Evolutionary conservation across 2,888 invertebrate species (phyloP).

Genomic region (Caenorhabditis plicata): DNA sequence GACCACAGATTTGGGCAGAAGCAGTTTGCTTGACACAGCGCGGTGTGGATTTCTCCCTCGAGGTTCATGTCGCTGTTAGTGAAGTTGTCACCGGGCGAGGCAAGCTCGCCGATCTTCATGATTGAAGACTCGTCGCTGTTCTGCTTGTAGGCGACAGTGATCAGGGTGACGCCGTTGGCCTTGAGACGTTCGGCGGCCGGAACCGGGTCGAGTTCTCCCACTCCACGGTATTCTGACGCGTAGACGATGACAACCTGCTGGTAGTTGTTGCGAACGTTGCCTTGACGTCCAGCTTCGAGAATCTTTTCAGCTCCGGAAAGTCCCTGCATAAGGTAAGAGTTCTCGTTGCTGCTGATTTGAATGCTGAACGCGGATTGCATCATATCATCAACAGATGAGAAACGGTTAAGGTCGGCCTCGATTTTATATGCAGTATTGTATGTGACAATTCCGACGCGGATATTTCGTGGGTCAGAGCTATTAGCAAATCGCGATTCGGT

Average conservation of each 20-base stretch:
- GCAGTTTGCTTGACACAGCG: conserved; percentile 29
- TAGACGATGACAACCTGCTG: conserved; percentile 23
- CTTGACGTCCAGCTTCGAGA: conserved; percentile 1
- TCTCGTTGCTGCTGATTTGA: background rate
- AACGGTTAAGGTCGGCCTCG: conserved; percentile 11
- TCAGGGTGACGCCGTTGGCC: conserved; percentile 12
- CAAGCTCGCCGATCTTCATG: conserved; percentile 7
- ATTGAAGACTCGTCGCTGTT: conserved; percentile 13
- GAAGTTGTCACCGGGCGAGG: conserved; percentile 15
- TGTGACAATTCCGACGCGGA: conserved; percentile 19
- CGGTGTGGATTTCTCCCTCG: conserved; percentile 26
- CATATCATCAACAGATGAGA: conserved; percentile 12
- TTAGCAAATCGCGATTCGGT: too few relatives aligned
- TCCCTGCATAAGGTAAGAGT: conserved; percentile 12
- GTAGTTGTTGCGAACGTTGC: conserved; percentile 6
- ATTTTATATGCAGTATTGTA: conserved; percentile 5
- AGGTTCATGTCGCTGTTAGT: conserved; percentile 12
- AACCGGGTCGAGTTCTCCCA: conserved; percentile 14
- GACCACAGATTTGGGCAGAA: conserved; percentile 27
- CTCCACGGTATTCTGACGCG: conserved; percentile 17
- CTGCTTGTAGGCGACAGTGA: conserved; percentile 32
- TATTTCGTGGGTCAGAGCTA: conserved; percentile 10
- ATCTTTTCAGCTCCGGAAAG: conserved; percentile 16
- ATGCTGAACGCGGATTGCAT: conserved; percentile 4
- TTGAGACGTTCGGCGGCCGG: conserved; percentile 26